Evolutionary conservation across 2,888 invertebrate species (phyloP), one percentile per base, ranked within the genome.

Genomic region (Lordiphosa fenestrarum): DNA sequence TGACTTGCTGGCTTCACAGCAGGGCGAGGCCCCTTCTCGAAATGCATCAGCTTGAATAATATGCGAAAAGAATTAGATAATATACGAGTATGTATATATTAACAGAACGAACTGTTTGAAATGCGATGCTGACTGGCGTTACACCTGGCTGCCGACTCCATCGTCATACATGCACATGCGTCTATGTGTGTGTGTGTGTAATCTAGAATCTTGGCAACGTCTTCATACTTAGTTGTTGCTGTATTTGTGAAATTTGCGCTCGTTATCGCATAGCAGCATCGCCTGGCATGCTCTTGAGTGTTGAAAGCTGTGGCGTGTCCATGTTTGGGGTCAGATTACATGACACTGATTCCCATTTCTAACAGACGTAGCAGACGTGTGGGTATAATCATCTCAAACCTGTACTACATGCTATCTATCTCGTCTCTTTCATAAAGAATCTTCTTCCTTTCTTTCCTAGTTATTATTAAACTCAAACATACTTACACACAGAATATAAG

Each of bases 261-360:
- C 73, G 76, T 82, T 77, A 77, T 77, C 76, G 83, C 83, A 75
- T 82, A 75, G 83, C 70, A 78, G 44, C 44, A 44, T 44, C 13
- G 42, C 59, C 40, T 39, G 12, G 6, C n/a, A 35, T 41, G 47
- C 46, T 80, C 55, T 63, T 51, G 81, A 81, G 77, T 84, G 77
- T 84, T 77, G 77, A 77, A 77, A 77, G 81, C 73, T 84, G 81
- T 77, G 84, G 84, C 77, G 81, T 77, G 77, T 77, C 77, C 77
- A 77, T 84, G 77, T 84, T 83, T 81, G 77, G 73, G 77, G 77
- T 77, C 77, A 77, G 77, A 77, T 77, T 77, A 84, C 77, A 81
- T 77, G 77, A 81, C 84, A 77, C 77, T 83, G 84, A 77, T 77
- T 84, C 74, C 30, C 55, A 55, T 70, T 63, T 68, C 84, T 78